phyloP scores from a whole-genome alignment of 2,113 vertebrate genomes.

The Ranitomeya imitator region DNA sequence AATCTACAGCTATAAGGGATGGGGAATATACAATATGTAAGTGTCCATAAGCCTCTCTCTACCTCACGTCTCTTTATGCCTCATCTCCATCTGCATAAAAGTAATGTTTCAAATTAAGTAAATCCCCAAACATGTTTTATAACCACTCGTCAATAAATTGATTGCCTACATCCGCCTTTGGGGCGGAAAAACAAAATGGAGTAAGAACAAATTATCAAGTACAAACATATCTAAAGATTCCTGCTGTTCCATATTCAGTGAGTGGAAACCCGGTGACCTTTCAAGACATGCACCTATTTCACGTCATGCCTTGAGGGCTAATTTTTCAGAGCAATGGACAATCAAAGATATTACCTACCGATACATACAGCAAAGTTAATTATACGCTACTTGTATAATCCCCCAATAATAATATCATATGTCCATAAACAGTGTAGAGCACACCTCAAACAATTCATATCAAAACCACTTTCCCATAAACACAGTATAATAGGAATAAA shows the following conservation, averaged over 20 bases:
- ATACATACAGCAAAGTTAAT: constrained; percentile 31
- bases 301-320: constrained; percentile 8
- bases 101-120: background rate
- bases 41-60: background rate
- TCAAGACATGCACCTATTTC: background rate
- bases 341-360: constrained; percentile 28
- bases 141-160: constrained; percentile 28
- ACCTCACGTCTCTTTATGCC: background rate
- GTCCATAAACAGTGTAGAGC: too few species aligned
- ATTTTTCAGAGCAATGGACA: constrained; percentile 21
- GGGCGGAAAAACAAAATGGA: background rate
- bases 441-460: too few species aligned
- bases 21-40: background rate
- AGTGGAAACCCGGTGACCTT: too few species aligned
- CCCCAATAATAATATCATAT: too few species aligned
- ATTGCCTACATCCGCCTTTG: background rate
- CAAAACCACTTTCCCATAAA: too few species aligned
- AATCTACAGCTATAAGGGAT: background rate
- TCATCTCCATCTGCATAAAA: constrained; percentile 2
- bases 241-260: too few species aligned
- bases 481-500: too few species aligned
- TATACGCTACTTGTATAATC: constrained; percentile 11
- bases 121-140: background rate
- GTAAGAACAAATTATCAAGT: too few species aligned
- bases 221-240: too few species aligned